A percentile compares a stretch with the other conserved stretches of the same genome.
Evolutionary conservation across 2,888 invertebrate genomes (phyloP).

Genomic region (Dasysyrphus albostriatus): DNA sequence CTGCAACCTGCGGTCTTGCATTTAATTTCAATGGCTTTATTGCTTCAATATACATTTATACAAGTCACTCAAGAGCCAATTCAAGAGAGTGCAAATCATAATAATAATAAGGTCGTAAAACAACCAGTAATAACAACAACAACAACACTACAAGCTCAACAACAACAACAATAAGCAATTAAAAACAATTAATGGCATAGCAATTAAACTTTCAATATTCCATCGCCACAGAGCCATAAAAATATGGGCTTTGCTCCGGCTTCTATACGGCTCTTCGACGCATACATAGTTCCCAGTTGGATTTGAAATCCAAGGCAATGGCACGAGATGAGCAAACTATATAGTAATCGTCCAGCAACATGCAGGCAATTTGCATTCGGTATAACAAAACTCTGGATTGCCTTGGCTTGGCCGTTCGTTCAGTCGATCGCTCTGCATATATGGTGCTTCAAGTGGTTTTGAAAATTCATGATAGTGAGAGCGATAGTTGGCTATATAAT

Average conservation of each 20-base stretch:
- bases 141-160: slow-evolving; percentile 18
- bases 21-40: slow-evolving; percentile 11
- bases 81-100: slow-evolving; percentile 69
- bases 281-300: background rate
- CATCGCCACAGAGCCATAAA: slow-evolving; percentile 26
- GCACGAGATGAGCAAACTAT: slow-evolving; percentile 14
- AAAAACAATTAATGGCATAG: slow-evolving; percentile 73
- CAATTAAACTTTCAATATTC: slow-evolving; percentile 76
- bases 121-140: slow-evolving; percentile 39
- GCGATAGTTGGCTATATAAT: slow-evolving; percentile 38
- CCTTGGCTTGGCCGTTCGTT: background rate
- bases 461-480: slow-evolving; percentile 39
- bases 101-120: slow-evolving; percentile 68
- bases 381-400: slow-evolving; percentile 46
- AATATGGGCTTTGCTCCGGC: background rate
- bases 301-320: slow-evolving; percentile 24
- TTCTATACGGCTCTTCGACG: background rate
- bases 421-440: background rate
- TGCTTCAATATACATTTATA: slow-evolving; percentile 23
- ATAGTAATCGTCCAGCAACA: slow-evolving; percentile 44
- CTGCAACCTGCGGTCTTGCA: background rate
- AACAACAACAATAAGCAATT: slow-evolving; percentile 63
- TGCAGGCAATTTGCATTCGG: slow-evolving; percentile 66
- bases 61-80: slow-evolving; percentile 57
- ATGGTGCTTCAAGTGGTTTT: background rate